Percentiles rank a stretch among this genome's conserved stretches.
Evolutionary conservation across 30 jellyfish, hydroid and myxozoan genomes (phyloP).

Genomic region (Aurelia sp.): DNA sequence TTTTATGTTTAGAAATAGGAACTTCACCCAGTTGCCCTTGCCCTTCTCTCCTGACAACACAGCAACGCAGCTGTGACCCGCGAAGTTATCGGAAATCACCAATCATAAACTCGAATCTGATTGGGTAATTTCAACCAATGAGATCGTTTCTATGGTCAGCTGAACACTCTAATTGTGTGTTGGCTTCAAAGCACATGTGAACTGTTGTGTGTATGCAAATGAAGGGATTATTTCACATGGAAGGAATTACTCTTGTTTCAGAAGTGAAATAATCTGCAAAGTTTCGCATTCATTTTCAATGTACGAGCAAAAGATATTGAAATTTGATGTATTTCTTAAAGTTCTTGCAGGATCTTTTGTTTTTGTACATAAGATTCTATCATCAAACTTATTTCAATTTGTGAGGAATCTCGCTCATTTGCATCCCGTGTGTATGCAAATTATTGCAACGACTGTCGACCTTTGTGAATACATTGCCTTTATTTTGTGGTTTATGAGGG

Average conservation of each 20-base stretch:
- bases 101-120: slow-evolving; percentile 22
- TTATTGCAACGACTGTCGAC: slow-evolving; percentile 43
- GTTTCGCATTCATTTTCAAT: too few species aligned
- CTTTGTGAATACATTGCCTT: slow-evolving; percentile 62
- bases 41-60: slow-evolving; percentile 11
- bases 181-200: slow-evolving; percentile 86
- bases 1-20: too few species aligned
- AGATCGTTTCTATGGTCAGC: slow-evolving; percentile 48
- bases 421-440: slow-evolving; percentile 27
- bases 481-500: slow-evolving; percentile 71
- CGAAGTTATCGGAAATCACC: slow-evolving; percentile 47
- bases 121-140: slow-evolving; percentile 65
- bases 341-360: too few species aligned
- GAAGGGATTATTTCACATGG: background rate
- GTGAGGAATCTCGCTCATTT: background rate
- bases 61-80: slow-evolving; percentile 74
- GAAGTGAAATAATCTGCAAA: background rate
- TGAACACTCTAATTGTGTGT: slow-evolving; percentile 75
- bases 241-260: slow-evolving; percentile 12
- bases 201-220: slow-evolving; percentile 59
- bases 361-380: too few species aligned
- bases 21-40: too few species aligned
- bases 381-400: too few species aligned
- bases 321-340: too few species aligned
- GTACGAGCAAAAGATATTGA: too few species aligned